Base-by-base conservation (phyloP, 2,113 vertebrate genomes). In the Lipophrys pholis region DNA sequence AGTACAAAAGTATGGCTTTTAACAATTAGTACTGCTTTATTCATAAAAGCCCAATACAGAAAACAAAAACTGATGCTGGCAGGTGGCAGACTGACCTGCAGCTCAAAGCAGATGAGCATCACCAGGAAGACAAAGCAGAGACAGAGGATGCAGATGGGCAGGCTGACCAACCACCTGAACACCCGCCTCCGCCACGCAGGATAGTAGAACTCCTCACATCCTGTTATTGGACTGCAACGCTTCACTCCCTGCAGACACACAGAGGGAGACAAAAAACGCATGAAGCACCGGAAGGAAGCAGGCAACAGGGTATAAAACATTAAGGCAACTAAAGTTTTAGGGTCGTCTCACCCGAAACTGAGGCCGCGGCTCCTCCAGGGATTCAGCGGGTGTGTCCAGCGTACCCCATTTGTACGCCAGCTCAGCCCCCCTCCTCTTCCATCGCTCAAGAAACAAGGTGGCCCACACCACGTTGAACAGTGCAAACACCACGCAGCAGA, bases 321-420 rank as follows among this genome's bases (percentile, higher is more conserved):
- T 7, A 41, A 50, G 51, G 7, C 40, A 60, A 6, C 11, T 36
- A 10, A 30, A 53, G 39, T 6, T 51, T 45, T 17, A 8, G 39
- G 12, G 12, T 49, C 39, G 16, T 62, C 94, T 94, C 81, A 99
- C 98, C 94, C 97, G 93, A 85, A 97, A 99, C 76, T 99, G 97
- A 10, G 97, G 96, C 30, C 98, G 92, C 0, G 98, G 97, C 64
- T 99, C 97, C 90, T 99, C 98, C 15, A 98, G 90, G 21, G 95
- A 94, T 69, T 99, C 97, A 0, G 95, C 80, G 0, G 97, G 97
- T 0, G 95, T 92, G 84, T 99, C 97, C 85, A 98, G 88, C 0
- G 97, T 99, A 5, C 98, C 97, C 98, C 98, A 99, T 69, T 96
- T 98, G 92, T 99, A 99, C 49, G 97, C 96, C 0, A 99, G 94